Conservation (phyloP, 1,140 invertebrate genomes). For the Drosophila rhopaloa region DNA sequence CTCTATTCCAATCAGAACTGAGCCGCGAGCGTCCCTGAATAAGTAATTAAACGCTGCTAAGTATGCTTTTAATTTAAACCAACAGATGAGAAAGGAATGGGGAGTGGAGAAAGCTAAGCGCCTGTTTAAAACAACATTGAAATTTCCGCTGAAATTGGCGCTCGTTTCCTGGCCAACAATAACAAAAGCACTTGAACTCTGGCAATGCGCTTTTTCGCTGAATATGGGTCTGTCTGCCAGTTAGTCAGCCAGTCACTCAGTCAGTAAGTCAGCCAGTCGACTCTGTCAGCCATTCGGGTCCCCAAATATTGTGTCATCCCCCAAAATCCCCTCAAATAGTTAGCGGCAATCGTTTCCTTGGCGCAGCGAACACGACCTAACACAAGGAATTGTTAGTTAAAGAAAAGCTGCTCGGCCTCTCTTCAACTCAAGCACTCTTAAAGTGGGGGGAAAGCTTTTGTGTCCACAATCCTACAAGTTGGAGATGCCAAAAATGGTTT, state of each 20-base stretch:
- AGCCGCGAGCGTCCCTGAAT: constrained; percentile 53
- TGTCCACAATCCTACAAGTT: constrained; percentile 40
- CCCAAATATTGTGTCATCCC: constrained; percentile 18
- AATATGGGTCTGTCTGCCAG: constrained; percentile 39
- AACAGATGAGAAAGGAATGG: constrained; percentile 7
- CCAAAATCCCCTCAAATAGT: constrained; percentile 12
- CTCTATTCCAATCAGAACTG: constrained; percentile 30
- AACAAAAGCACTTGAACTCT: constrained; percentile 56
- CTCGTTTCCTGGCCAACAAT: constrained; percentile 24
- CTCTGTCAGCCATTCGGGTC: constrained; percentile 17
- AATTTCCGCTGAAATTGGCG: constrained; percentile 38
- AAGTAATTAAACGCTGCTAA: constrained; percentile 74
- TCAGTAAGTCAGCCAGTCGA: constrained; percentile 11
- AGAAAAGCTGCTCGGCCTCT: constrained; percentile 54
- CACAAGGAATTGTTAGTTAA: constrained; percentile 60
- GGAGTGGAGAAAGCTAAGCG: constrained; percentile 35
- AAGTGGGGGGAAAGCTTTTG: constrained; percentile 27
- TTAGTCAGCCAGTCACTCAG: constrained; percentile 41
- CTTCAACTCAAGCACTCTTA: constrained; percentile 18
- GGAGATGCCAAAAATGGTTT: constrained; percentile 30
- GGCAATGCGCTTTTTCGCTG: constrained; percentile 60
- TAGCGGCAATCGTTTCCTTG: constrained; percentile 16
- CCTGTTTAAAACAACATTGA: constrained; percentile 36
- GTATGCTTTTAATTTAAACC: constrained; percentile 72
- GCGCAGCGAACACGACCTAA: constrained; percentile 66